Base-by-base conservation (phyloP, 2,797 vertebrate species). In the Cichlasoma orientale region DNA sequence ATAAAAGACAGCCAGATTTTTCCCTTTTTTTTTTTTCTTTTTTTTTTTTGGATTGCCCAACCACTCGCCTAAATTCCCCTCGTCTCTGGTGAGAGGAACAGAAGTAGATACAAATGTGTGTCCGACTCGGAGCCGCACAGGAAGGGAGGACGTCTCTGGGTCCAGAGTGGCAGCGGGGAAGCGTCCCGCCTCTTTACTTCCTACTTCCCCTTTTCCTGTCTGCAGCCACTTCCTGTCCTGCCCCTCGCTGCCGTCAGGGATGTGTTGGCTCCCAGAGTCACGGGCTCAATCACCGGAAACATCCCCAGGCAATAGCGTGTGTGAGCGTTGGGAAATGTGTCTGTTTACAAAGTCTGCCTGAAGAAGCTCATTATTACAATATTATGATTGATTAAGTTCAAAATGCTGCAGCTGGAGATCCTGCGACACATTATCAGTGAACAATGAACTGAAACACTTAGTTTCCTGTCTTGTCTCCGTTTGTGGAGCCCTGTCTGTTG, bases 181-280 rank as follows among this genome's bases (percentile, higher is more conserved):
- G 84, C 59, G 83, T 92, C 89, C 89, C 84, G 84, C 90, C 92
- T 87, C 89, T 92, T 83, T 77, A 83, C 88, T 93, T 93, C 90
- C 91, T 82, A 86, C 88, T 93, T 94, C 93, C 92, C 86, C 78
- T 85, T 83, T 93, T 93, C 93, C 91, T 93, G 93, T 94, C 91
- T 94, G 83, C 84, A 74, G 72, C 79, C 84, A 77, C 90, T 93
- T 94, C 92, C 93, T 75, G 90, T 88, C 82, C 85, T 68, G 83
- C 89, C 90, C 77, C 88, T 75, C 53, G 13, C 75, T 84, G 89
- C 86, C 84, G 86, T 91, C 89, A 70, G 85, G 78, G 84, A 86
- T 31, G 85, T 82, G 85, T 76, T 47, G 75, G 86, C 86, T 89
- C 86, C 81, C 78, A 58, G 80, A 89, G 84, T 72, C 80, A 79